Base-by-base conservation (phyloP, 2,888 invertebrate species). In the Chaitophorus viminalis region DNA sequence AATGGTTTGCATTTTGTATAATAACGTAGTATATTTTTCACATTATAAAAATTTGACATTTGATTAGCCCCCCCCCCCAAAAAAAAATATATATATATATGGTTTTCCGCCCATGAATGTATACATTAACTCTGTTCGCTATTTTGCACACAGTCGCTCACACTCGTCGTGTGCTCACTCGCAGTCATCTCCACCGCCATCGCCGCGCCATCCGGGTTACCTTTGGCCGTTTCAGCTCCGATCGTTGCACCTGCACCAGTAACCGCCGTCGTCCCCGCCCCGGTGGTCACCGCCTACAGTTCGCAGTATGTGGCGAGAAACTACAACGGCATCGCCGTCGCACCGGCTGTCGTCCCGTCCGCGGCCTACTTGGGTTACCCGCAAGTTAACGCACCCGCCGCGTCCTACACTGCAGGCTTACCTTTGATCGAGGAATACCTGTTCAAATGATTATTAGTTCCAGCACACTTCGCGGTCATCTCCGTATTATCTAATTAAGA, bases 241-340 rank as follows among this genome's bases (percentile, higher is more conserved):
- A 81, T 89, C 54, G 89, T 89, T 21, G 52, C 79, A 8, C 88
- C 88, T 14, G 85, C 89, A 21, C 88, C 88, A 0, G 89, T 89
- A 14, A 87, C 89, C 14, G 90, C 90, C 21, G 89, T 89, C 36
- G 89, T 89, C 36, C 90, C 90, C 2, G 93, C 93, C 0, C 93
- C 93, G 14, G 92, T 94, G 89, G 94, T 94, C n/a, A 94, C 94
- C 0, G 93, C 94, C 0, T 93, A 93, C 90, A 94, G 94, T 91
- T 94, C 90, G 21, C 94, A 94, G 91, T 94, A 94, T 89, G 91
- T 94, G 90, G 92, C 94, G 36, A 89, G 90, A 65, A 90, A 90
- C 81, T 90, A 90, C 92, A 94, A 94, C 90, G 91, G 89, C 90
- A 91, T 89, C 90, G 93, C 93, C 1, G 91, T 94, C 18, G 93